Base-by-base conservation (phyloP, 2,797 vertebrate species). In the Salarias fasciatus region DNA sequence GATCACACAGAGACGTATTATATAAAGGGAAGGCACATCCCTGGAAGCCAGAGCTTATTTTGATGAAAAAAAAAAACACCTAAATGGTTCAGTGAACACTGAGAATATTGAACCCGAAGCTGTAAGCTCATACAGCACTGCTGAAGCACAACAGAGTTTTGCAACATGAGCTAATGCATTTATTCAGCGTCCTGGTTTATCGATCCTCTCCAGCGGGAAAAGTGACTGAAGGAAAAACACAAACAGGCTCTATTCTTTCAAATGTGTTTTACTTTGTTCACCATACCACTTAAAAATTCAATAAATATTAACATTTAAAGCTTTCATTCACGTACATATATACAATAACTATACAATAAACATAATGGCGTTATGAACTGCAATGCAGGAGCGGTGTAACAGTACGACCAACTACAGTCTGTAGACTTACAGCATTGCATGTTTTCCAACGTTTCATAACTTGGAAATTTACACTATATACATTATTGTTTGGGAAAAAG, bases 271-370 rank as follows among this genome's bases (percentile, higher is more conserved):
- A 88, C 85, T 91, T 86, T 88, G 78, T 89, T 88, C 83, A 90
- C 82, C 74, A 84, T 91, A 89, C 73, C 83, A 88, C 83, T 92
- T 91, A 86, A 87, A 93, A 91, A 90, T 91, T 89, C 88, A 94
- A 94, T 94, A 94, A 94, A 94, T 94, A 94, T 93, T 91, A 94
- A 93, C 91, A 93, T 84, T 93, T 94, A 93, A 94, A 94, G 91
- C 91, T 94, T 92, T 92, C 91, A 92, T 90, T 90, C 86, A 91
- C 81, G 79, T 86, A 88, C 62, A 88, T 94, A 94, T 94, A 90
- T 93, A 94, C 93, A 94, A 87, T 79, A 93, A 92, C 91, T 94
- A 92, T 94, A 94, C 93, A 94, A 88, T 86, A 87, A 78, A 91
- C 85, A 91, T 82, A 83, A 82, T 86, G 77, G 81, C 58, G 89